Evolutionary conservation across 1,140 invertebrate species (phyloP), one percentile per base, ranked within the genome.

Genomic region (Drosophila pandora): DNA sequence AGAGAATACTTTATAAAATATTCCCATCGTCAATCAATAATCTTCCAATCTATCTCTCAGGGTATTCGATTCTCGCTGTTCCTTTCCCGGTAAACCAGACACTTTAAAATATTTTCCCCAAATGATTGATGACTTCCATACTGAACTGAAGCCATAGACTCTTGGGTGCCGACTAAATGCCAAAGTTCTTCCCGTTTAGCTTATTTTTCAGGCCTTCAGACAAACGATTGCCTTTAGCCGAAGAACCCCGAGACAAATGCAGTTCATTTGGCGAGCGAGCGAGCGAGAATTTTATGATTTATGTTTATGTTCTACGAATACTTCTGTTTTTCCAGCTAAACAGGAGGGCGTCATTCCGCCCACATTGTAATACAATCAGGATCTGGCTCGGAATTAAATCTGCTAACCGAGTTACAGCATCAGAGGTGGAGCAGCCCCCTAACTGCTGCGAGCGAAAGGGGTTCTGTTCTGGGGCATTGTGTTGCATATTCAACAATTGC

Each of bases 401-500:
- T 87, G 43, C 63, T 61, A 78, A 64, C 67, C 55, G 62, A 76
- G 76, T 72, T 82, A 75, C 52, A 6, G 53, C 45, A 5, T 48
- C 45, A 23, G 2, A 13, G 17, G 39, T 2, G 17, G 34, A 8
- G 9, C 17, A 17, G 17, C 17, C 17, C 17, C 17, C 17, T 17
- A 17, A 1, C 17, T 17, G 17, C 17, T 17, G 17, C 17, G 17
- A 17, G 17, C 17, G 12, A 4, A 13, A 7, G 9, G 34, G 50
- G 17, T 21, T 32, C 39, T 56, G 58, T 65, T 55, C 58, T 50
- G 55, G 55, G 68, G 57, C 64, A 71, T 60, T 81, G 83, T 81
- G 83, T 82, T 87, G 82, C 82, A 82, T 79, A 88, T 87, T 82
- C 83, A 88, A 87, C 69, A 78, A 78, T 67, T 87, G 82, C 81